Conservation (phyloP, 2,113 vertebrate species). For the Nanorana parkeri region DNA sequence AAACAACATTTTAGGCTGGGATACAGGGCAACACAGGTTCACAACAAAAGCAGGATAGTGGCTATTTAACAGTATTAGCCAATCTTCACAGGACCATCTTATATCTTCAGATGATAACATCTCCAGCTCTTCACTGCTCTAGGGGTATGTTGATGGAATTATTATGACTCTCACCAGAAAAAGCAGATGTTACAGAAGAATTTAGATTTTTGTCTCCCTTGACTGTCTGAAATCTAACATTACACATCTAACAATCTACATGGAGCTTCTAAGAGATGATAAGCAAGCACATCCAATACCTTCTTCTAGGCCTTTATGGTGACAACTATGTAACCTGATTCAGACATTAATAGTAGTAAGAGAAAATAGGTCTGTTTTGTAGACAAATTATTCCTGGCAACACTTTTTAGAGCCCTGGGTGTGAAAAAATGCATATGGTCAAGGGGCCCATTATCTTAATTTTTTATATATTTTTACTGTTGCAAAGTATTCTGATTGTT, state of each 20-base stretch:
- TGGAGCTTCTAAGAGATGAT: not conserved
- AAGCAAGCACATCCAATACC: not conserved
- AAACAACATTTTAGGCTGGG: slow-evolving; percentile 10
- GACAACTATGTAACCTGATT: not conserved
- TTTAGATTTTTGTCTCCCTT: not conserved
- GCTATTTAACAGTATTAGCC: slow-evolving; percentile 15
- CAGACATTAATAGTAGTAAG: not conserved
- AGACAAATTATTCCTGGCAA: not conserved
- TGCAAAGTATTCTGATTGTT: too few species aligned
- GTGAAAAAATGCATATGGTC: too few species aligned
- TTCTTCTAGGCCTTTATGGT: not conserved
- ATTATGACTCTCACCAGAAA: not conserved
- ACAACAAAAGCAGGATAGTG: slow-evolving; percentile 41
- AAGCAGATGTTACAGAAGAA: slow-evolving; percentile 32
- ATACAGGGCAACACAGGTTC: slow-evolving; percentile 18
- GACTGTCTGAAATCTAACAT: slow-evolving; percentile 7
- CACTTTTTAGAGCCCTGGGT: too few species aligned
- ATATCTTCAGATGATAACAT: slow-evolving; percentile 39
- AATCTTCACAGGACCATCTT: slow-evolving; percentile 27
- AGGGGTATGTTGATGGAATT: slow-evolving; percentile 38
- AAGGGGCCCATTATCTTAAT: too few species aligned
- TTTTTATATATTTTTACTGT: too few species aligned
- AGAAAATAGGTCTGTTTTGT: not conserved
- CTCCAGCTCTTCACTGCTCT: slow-evolving; percentile 22
- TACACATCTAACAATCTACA: not conserved